These are phyloP conservation scores for Acrocyrtus sp. DNA, from an alignment of 2,888 invertebrate species.

Conservation along the genomic window DNA sequence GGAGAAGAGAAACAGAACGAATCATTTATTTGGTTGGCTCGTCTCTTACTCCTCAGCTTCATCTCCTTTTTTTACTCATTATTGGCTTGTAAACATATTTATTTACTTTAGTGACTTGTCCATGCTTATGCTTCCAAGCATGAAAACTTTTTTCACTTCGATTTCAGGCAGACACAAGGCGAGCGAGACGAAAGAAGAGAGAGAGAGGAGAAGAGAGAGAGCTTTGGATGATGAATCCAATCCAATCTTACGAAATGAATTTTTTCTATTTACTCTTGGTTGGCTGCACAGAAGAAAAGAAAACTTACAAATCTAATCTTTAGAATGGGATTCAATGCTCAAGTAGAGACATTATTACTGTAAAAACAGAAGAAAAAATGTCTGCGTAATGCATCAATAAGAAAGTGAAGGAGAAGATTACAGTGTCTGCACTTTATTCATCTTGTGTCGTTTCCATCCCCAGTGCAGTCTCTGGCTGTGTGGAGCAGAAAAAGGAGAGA, in stretches of 20 bases:
- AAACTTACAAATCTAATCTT: background rate
- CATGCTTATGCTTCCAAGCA: too few relatives aligned
- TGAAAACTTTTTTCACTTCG: background rate
- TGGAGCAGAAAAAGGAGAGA: background rate
- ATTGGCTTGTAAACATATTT: background rate
- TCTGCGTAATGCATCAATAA: conserved; percentile 28
- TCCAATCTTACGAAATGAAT: conserved; percentile 27
- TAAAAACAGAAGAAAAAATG: conserved; percentile 5
- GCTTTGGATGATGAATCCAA: background rate
- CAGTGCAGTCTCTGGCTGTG: background rate
- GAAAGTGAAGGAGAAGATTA: conserved; percentile 25
- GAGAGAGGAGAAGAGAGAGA: background rate
- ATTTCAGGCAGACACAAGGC: background rate
- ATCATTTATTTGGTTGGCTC: background rate
- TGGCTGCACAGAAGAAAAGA: conserved; percentile 1
- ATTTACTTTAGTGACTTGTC: background rate
- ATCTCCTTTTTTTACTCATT: background rate
- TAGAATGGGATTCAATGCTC: background rate
- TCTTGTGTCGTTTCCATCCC: background rate
- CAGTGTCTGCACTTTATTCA: conserved; percentile 27
- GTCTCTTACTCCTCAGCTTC: background rate
- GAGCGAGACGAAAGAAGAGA: background rate
- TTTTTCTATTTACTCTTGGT: conserved; percentile 10
- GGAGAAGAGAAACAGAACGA: background rate
- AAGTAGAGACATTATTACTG: background rate